Evolutionary conservation across 2,888 invertebrate species (phyloP).

Genomic region (Thereva nobilitata): DNA sequence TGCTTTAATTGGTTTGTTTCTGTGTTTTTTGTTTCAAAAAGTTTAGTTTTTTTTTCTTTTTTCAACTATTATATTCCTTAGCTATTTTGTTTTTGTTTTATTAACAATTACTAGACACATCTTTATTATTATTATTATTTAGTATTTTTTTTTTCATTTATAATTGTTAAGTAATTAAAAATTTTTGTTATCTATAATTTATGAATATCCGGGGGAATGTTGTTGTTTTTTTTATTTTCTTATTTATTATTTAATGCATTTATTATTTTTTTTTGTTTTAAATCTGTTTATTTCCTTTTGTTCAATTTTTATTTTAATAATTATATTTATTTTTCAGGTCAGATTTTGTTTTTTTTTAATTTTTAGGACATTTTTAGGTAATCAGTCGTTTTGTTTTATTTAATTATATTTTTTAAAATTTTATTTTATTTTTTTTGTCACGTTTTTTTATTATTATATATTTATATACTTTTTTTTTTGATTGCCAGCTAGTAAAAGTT

Average conservation of each 20-base stretch:
- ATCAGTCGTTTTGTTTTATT: too few species aligned
- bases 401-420: neutral
- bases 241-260: slow-evolving; percentile 36
- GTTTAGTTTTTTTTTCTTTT: slow-evolving; percentile 5
- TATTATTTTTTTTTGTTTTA: slow-evolving; percentile 6
- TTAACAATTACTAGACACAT: slow-evolving; percentile 23
- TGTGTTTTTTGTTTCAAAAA: slow-evolving; percentile 12
- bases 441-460: too few species aligned
- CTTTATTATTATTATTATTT: neutral
- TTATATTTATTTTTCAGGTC: neutral
- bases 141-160: neutral
- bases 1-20: too few species aligned
- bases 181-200: slow-evolving; percentile 27
- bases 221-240: slow-evolving; percentile 26
- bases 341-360: slow-evolving; percentile 1
- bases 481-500: too few species aligned
- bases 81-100: neutral
- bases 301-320: slow-evolving; percentile 10
- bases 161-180: neutral
- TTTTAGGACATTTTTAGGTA: neutral
- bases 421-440: slow-evolving; percentile 1
- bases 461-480: too few species aligned
- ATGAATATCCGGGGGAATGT: slow-evolving; percentile 34
- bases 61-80: neutral
- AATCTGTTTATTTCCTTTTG: slow-evolving; percentile 18